A percentile compares a stretch with the other conserved stretches of the same genome.
These are phyloP conservation scores for Parnassius smintheus DNA, from an alignment of 2,888 invertebrate species.

Conservation along the genomic window DNA sequence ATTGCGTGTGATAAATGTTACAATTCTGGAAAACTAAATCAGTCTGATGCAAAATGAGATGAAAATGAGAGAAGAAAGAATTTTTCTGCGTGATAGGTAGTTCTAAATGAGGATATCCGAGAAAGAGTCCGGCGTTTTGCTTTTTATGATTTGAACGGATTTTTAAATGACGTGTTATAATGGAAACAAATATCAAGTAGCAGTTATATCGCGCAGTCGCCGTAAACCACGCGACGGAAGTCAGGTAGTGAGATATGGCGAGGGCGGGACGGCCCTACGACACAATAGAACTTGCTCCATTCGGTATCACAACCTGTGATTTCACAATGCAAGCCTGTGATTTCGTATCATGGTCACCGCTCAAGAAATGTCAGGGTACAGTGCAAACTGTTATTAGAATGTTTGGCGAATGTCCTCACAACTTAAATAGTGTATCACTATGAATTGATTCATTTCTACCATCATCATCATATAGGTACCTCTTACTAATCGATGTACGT, in stretches of 20 bases:
- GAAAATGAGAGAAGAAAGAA: no score
- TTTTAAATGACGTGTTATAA: conserved; percentile 5
- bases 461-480: no score
- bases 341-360: conserved; percentile 37
- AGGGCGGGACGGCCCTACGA: conserved; percentile 31
- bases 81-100: no score
- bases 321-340: conserved; percentile 37
- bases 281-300: conserved; percentile 10
- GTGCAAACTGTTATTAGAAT: conserved; percentile 34
- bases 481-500: no score
- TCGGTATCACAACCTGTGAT: conserved; percentile 40
- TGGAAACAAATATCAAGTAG: conserved; percentile 24
- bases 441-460: conserved; percentile 21
- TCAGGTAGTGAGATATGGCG: conserved; percentile 37
- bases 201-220: conserved; percentile 35
- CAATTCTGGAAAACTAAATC: no score
- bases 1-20: no score
- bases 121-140: no score
- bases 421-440: not conserved
- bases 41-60: no score
- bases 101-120: no score
- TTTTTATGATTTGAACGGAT: no score
- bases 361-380: conserved; percentile 42
- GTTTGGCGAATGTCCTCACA: conserved; percentile 20
- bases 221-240: conserved; percentile 37